These are phyloP conservation scores for Axea sp. DNA, from an alignment of 2,888 invertebrate species.

Conservation along the genomic window DNA sequence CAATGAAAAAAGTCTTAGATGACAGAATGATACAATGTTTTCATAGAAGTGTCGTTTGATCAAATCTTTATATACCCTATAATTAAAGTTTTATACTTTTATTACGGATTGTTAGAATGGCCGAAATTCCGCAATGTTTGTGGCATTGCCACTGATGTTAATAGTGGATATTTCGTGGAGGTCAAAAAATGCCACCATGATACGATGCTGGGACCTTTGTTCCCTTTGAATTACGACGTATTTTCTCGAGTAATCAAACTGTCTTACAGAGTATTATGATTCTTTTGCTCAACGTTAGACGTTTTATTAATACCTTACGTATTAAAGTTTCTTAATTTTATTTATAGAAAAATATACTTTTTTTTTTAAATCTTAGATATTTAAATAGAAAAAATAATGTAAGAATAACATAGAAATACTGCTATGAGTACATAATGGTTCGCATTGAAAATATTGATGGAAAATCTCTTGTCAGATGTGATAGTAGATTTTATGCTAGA, in stretches of 20 bases:
- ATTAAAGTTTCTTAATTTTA: constrained; percentile 22
- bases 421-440: too few relatives aligned
- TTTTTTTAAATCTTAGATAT: too few relatives aligned
- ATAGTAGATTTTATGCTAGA: too few relatives aligned
- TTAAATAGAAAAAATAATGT: too few relatives aligned
- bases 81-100: constrained; percentile 35
- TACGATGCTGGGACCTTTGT: constrained; percentile 26
- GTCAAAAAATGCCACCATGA: constrained; percentile 16
- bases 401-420: too few relatives aligned
- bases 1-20: constrained; percentile 6
- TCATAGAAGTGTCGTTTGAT: constrained; percentile 23
- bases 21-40: constrained; percentile 2
- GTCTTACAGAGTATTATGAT: constrained; percentile 36
- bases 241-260: constrained; percentile 47
- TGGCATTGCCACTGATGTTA: constrained; percentile 33
- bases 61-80: constrained; percentile 32
- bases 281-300: constrained; percentile 28
- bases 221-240: constrained; percentile 52
- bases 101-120: constrained; percentile 12
- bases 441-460: too few relatives aligned
- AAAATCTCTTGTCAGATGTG: too few relatives aligned
- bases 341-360: not conserved
- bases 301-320: constrained; percentile 40
- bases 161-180: constrained; percentile 14
- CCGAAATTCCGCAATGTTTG: constrained; percentile 40